phyloP scores from a whole-genome alignment of 1,140 invertebrate genomes.

The Papilio polyxenes region DNA sequence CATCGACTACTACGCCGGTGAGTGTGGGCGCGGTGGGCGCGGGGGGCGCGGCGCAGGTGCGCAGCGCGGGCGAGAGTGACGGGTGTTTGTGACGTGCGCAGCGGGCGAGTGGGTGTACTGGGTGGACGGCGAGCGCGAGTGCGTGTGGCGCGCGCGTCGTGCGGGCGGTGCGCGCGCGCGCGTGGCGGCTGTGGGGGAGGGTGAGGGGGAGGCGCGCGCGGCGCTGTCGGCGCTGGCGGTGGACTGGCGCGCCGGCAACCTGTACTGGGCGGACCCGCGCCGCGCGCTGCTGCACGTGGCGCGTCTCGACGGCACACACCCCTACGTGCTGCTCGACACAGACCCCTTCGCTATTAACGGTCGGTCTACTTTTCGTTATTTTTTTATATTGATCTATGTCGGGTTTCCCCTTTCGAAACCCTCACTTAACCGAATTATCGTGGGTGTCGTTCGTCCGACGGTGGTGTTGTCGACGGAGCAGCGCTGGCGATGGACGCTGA shows the following conservation, averaged over 20 bases:
- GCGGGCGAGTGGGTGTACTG: conserved; percentile 87
- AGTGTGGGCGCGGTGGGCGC: not conserved
- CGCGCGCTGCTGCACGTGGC: conserved; percentile 93
- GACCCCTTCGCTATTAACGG: conserved; percentile 63
- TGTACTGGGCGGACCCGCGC: conserved; percentile 95
- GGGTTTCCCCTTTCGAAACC: no score
- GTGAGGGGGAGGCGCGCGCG: conserved; percentile 83
- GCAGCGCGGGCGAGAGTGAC: not conserved
- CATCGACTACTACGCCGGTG: conserved; percentile 89
- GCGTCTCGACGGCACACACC: conserved; percentile 87
- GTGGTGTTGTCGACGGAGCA: not conserved
- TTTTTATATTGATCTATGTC: no score
- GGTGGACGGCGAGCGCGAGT: conserved; percentile 86
- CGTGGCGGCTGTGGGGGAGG: conserved; percentile 74
- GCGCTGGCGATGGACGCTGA: conserved; percentile 84
- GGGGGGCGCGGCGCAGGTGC: conserved; percentile 44
- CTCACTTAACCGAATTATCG: no score
- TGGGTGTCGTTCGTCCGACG: no score
- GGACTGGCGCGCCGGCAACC: conserved; percentile 92
- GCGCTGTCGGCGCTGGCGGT: conserved; percentile 88
- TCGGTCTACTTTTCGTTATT: conserved; percentile 9
- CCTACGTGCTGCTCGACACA: conserved; percentile 89
- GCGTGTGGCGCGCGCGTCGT: conserved; percentile 86
- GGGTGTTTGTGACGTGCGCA: conserved; percentile 49
- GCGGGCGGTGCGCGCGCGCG: conserved; percentile 87